phyloP scores from a whole-genome alignment of 23 tunicate species.

The Clavelina lepadiformis region DNA sequence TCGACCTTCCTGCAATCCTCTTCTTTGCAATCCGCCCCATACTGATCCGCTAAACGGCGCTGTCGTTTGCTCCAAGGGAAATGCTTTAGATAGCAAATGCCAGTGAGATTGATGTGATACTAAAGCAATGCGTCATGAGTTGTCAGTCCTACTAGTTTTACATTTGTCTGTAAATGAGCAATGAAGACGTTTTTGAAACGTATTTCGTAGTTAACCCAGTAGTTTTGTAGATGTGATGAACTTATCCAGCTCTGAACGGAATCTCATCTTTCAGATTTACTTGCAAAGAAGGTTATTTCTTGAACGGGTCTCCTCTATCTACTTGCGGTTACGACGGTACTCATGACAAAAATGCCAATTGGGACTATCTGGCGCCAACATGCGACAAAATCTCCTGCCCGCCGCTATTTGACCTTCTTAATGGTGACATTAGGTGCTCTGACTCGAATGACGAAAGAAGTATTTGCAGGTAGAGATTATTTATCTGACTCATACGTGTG shows the following conservation, averaged over 20 bases:
- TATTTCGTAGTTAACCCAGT: neutral
- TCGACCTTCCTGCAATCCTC: slow-evolving; percentile 23
- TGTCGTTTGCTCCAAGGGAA: slow-evolving; percentile 26
- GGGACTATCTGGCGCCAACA: slow-evolving; percentile 56
- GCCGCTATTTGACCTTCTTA: neutral
- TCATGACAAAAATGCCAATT: slow-evolving; percentile 41
- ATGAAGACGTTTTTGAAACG: neutral
- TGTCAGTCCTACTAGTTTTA: too few relatives aligned
- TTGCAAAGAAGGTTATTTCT: slow-evolving; percentile 22
- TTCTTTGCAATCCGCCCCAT: slow-evolving; percentile 35
- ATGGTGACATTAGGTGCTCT: slow-evolving; percentile 1
- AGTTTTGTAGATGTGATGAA: neutral
- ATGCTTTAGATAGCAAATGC: slow-evolving; percentile 16
- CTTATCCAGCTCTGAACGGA: neutral
- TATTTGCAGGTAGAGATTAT: slow-evolving; percentile 16
- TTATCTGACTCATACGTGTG: too few relatives aligned
- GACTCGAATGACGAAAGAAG: neutral
- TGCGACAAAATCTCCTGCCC: slow-evolving; percentile 29
- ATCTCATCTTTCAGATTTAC: slow-evolving; percentile 10
- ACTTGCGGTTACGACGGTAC: slow-evolving; percentile 27
- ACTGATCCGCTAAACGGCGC: slow-evolving; percentile 27
- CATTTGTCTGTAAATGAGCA: neutral
- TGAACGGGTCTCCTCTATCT: slow-evolving; percentile 14
- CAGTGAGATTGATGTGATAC: neutral
- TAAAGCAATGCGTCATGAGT: slow-evolving; percentile 1